These are phyloP conservation scores for Andinoacara biseriatus DNA, from an alignment of 2,113 vertebrate genomes.

Conservation along the genomic window DNA sequence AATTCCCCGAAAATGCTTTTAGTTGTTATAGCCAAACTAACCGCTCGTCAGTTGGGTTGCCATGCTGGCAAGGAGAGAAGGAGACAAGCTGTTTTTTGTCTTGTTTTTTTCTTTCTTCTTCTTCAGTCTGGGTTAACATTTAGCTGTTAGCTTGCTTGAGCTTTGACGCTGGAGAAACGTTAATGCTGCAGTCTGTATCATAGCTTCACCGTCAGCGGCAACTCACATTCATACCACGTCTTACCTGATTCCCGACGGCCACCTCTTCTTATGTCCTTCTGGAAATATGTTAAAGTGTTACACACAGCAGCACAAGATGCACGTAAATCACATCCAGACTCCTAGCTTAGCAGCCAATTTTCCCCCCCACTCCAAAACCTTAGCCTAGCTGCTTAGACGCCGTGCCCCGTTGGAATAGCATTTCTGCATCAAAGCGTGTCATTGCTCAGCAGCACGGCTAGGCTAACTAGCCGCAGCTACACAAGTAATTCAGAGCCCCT, in stretches of 20 bases:
- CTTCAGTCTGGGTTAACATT: conserved; percentile 38
- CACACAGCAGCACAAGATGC: not conserved
- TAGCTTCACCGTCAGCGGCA: conserved; percentile 33
- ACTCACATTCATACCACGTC: conserved; percentile 51
- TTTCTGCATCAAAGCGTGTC: conserved; percentile 70
- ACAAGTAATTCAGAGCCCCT: conserved; percentile 26
- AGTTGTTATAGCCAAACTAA: not conserved
- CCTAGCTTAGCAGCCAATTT: conserved; percentile 10
- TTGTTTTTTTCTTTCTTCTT: not conserved
- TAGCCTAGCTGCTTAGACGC: conserved; percentile 63
- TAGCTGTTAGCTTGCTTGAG: conserved; percentile 52
- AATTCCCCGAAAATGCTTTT: not conserved
- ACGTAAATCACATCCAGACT: conserved; percentile 9
- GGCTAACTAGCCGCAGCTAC: conserved; percentile 58
- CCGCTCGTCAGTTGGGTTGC: conserved; percentile 18
- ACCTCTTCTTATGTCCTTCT: conserved; percentile 42
- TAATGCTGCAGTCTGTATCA: conserved; percentile 21
- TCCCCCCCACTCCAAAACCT: conserved; percentile 31
- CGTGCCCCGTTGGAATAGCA: conserved; percentile 69
- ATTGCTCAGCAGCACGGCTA: conserved; percentile 58
- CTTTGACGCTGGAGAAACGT: conserved; percentile 30
- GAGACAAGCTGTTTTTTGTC: conserved; percentile 10
- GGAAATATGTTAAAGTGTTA: conserved; percentile 12
- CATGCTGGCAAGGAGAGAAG: conserved; percentile 52
- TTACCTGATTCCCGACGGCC: conserved; percentile 65